Conservation (phyloP, 2,113 vertebrate genomes). For the Enhydra lutris region DNA sequence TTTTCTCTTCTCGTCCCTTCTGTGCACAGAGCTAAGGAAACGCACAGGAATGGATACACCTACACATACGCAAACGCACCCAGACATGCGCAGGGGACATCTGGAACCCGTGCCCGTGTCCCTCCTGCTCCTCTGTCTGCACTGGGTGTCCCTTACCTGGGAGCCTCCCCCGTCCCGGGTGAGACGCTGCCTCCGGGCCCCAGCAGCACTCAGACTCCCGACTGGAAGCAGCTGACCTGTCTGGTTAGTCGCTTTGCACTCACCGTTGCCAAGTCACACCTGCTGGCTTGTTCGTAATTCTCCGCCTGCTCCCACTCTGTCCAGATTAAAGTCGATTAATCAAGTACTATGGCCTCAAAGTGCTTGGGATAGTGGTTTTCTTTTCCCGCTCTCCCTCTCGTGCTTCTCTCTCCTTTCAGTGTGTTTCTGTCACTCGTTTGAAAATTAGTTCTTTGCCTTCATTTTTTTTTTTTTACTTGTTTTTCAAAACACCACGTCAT, state of each 20-base stretch:
- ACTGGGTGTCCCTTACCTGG: neutral
- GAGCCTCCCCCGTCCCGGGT: rapidly evolving
- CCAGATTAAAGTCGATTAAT: neutral
- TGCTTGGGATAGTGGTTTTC: neutral
- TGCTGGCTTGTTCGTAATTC: too few relatives aligned
- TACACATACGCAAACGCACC: rapidly evolving
- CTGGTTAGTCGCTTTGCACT: neutral
- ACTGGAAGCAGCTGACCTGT: rapidly evolving
- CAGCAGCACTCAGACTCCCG: rapidly evolving
- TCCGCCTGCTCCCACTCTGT: neutral
- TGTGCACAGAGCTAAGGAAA: neutral
- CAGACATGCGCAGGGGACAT: neutral
- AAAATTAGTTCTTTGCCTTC: neutral
- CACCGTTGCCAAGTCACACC: neutral
- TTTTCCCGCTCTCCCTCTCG: too few relatives aligned
- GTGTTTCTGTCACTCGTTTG: neutral
- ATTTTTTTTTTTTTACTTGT: neutral
- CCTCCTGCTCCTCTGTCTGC: too few relatives aligned
- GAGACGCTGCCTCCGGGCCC: neutral
- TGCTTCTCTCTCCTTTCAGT: neutral
- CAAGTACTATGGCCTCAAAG: neutral
- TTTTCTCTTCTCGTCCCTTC: neutral
- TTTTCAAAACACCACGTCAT: neutral
- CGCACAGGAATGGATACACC: rapidly evolving
- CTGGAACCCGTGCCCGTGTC: rapidly evolving